Percentiles rank a stretch among this genome's conserved stretches.
Conservation (phyloP, 2,113 vertebrate species). For the Etheostoma spectabile region DNA sequence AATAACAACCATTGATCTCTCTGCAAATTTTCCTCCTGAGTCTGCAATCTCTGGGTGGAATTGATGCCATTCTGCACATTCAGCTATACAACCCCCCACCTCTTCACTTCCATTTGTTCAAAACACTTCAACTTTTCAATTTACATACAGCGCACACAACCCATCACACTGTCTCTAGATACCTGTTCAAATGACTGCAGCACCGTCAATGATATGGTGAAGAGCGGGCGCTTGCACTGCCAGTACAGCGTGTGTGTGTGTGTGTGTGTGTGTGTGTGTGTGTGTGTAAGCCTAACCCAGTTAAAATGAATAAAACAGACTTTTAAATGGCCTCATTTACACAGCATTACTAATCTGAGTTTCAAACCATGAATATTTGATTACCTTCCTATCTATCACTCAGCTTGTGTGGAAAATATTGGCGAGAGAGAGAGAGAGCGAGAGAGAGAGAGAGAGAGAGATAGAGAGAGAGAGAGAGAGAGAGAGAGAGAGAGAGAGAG, state of each 20-base stretch:
- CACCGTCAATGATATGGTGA: slow-evolving; percentile 66
- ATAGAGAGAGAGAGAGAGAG: not conserved
- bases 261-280: slow-evolving; percentile 34
- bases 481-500: not conserved
- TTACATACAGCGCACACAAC: slow-evolving; percentile 78
- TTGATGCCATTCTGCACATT: slow-evolving; percentile 72
- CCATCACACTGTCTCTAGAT: slow-evolving; percentile 74
- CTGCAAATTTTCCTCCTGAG: slow-evolving; percentile 63
- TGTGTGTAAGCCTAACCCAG: slow-evolving; percentile 76
- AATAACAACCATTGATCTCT: slow-evolving; percentile 79
- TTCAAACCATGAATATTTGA: slow-evolving; percentile 81
- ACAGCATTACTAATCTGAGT: slow-evolving; percentile 77
- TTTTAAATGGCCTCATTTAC: slow-evolving; percentile 84
- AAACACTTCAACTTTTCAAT: slow-evolving; percentile 77
- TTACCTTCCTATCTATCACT: slow-evolving; percentile 66
- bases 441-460: not conserved
- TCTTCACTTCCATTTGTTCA: slow-evolving; percentile 66
- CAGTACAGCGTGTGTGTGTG: slow-evolving; percentile 28
- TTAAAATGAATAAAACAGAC: slow-evolving; percentile 83
- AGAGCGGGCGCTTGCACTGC: slow-evolving; percentile 37
- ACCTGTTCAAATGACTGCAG: slow-evolving; percentile 76
- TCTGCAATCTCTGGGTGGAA: slow-evolving; percentile 67
- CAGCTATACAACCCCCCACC: slow-evolving; percentile 66
- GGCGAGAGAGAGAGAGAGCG: slow-evolving; percentile 10
- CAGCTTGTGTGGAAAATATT: slow-evolving; percentile 60